A percentile compares a stretch with the other conserved stretches of the same genome.
These are phyloP conservation scores for Chironomus tentans DNA, from an alignment of 2,888 invertebrate genomes.

Conservation along the genomic window DNA sequence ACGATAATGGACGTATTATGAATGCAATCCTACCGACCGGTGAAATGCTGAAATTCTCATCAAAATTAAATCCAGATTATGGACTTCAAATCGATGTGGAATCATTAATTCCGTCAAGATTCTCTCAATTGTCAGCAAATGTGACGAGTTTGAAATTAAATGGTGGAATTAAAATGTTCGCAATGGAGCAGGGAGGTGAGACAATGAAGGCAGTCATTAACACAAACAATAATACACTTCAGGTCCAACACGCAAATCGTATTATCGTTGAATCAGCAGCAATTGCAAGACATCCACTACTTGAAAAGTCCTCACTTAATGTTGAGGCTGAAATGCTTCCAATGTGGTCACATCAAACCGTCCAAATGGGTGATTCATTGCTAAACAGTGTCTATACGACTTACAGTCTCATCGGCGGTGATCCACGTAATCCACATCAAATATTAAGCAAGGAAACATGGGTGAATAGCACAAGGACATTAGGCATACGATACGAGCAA, in stretches of 20 bases:
- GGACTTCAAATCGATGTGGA: slow-evolving; percentile 67
- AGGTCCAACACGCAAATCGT: slow-evolving; percentile 65
- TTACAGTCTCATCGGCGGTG: slow-evolving; percentile 67
- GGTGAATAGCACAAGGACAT: slow-evolving; percentile 82
- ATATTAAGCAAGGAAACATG: slow-evolving; percentile 73
- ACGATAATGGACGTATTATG: slow-evolving; percentile 76
- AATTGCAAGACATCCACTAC: slow-evolving; percentile 67
- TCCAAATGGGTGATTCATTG: slow-evolving; percentile 64
- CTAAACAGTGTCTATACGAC: slow-evolving; percentile 71
- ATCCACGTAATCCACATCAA: slow-evolving; percentile 76
- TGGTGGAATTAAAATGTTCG: slow-evolving; percentile 57
- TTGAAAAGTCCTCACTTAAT: slow-evolving; percentile 67
- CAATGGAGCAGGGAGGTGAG: slow-evolving; percentile 60
- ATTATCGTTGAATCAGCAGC: slow-evolving; percentile 68
- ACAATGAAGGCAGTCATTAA: slow-evolving; percentile 65
- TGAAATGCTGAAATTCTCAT: slow-evolving; percentile 71
- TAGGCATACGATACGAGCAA: slow-evolving; percentile 89
- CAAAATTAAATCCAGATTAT: slow-evolving; percentile 66
- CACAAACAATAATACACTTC: slow-evolving; percentile 68
- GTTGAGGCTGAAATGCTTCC: slow-evolving; percentile 86
- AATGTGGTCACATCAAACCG: slow-evolving; percentile 77
- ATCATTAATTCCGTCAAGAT: slow-evolving; percentile 47
- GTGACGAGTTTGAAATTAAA: slow-evolving; percentile 49
- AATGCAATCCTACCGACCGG: slow-evolving; percentile 86
- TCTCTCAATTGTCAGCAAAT: slow-evolving; percentile 48